Evolutionary conservation across 2,113 vertebrate species (phyloP), one percentile per base, ranked within the genome.

Genomic region (Melanotaenia duboulayi): DNA sequence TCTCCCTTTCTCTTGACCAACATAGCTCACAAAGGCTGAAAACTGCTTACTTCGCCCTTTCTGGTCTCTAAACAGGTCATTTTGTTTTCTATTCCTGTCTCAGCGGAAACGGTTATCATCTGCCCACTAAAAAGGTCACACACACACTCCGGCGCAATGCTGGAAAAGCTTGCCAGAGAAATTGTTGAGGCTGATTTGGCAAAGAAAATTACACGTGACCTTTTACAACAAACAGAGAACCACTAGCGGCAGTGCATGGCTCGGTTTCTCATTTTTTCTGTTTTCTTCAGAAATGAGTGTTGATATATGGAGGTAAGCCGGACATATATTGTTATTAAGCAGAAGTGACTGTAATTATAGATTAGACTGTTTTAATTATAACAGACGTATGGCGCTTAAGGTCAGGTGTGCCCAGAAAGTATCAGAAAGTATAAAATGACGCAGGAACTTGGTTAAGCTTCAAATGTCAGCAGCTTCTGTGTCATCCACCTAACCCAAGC

Each of bases 11-110:
- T 79, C 44, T 60, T 22, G 37, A 91, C 85, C 84, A 87, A 92
- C 23, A 4, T 42, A 52, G 74, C 83, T 79, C 83, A 84, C 91
- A 82, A 85, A 83, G 72, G 85, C 80, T 78, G 77, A 55, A 79
- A 83, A 91, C 82, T 88, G 87, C 92, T 92, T 88, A 89, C 75
- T 32, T 89, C 71, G 70, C 86, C 88, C 87, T 90, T 92, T 91
- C 76, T 90, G 86, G 85, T 87, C 87, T 87, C 84, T 84, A 87
- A 94, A 92, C 90, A 90, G 91, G 90, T 92, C 84, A 91, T 94
- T 94, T 94, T 86, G 75, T 91, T 92, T 91, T 91, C 91, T 94
- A 91, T 93, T 94, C 87, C 85, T 89, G 87, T 90, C 91, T 83
- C 72, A 58, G 65, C 42, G 81, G 90, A 90, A 91, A 92, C 78